Base-by-base conservation (phyloP, 2,888 invertebrate genomes). In the Tethea ocularis region DNA sequence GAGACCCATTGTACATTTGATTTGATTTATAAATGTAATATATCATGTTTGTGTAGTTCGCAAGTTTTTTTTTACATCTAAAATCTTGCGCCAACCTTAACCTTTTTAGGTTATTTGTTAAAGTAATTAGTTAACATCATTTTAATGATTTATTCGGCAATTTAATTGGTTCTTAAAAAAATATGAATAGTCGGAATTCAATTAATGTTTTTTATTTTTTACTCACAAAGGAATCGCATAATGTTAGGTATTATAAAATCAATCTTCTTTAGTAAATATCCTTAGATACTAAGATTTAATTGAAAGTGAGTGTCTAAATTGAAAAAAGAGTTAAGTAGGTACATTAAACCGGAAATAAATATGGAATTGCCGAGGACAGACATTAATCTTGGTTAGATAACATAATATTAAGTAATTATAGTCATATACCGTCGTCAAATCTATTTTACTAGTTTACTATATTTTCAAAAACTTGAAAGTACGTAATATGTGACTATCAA, bases 31-130 rank as follows among this genome's bases (percentile, higher is more conserved):
- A 33, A 36, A 22, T 54, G 33, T 33, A 54, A 33, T 33, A 33
- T 46, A 46, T 46, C 46, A 46, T 10, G 6, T 46, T 24, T 20
- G 54, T 53, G 8, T 33, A 29, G 20, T 54, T 33, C 20, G 33
- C 54, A 22, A 33, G 1, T 33, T 17, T 33, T 33, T 54, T n/a
- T 54, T 2, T 20, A 22, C 13, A 13, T 54, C 33, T 54, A 7
- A 46, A 54, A 33, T 20, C 11, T 17, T 33, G 8, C 20, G 11
- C 17, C 24, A 29, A 29, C 26, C 26, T 52, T 52, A 52, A 54
- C 54, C 33, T 54, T 54, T 54, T 54, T 33, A 33, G 10, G 22
- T 20, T 33, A 54, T 54, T 36, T 36, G 33, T 36, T 36, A 15
- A 52, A 26, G 52, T 29, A 53, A 29, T 46, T 46, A 46, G 46